Percentiles rank a stretch among this genome's conserved stretches.
Evolutionary conservation across 2,888 invertebrate genomes (phyloP).

Genomic region (Zygaena filipendulae): DNA sequence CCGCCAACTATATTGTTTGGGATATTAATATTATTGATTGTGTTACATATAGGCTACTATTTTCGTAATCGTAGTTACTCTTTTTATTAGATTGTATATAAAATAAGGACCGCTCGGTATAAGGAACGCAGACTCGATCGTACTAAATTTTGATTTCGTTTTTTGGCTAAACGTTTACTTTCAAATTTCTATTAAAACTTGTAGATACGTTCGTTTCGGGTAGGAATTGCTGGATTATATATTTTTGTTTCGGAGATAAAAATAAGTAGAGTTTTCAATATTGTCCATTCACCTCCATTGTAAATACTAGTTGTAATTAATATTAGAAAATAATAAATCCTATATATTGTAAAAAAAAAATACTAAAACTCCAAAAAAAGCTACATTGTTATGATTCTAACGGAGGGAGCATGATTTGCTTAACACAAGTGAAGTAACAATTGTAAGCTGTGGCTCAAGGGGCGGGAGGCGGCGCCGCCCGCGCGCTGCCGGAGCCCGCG

Average conservation of each 20-base stretch:
- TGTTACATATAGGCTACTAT: too few relatives aligned
- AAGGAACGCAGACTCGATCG: conserved; percentile 47
- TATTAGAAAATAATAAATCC: conserved; percentile 64
- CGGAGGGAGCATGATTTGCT: conserved; percentile 46
- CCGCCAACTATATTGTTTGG: conserved; percentile 4
- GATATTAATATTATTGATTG: too few relatives aligned
- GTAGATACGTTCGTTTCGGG: conserved; percentile 66
- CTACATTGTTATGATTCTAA: conserved; percentile 58
- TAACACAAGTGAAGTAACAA: conserved; percentile 43
- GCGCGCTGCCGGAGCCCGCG: conserved; percentile 15
- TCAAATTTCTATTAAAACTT: conserved; percentile 59
- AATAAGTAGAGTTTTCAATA: conserved; percentile 60
- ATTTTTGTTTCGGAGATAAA: conserved; percentile 35
- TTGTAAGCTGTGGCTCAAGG: conserved; percentile 44
- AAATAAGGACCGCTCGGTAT: too few relatives aligned
- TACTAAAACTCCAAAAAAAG: conserved; percentile 65
- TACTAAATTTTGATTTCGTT: conserved; percentile 47
- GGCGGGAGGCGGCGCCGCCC: conserved; percentile 20
- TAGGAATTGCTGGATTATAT: conserved; percentile 54
- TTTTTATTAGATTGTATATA: too few relatives aligned
- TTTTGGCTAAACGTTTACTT: conserved; percentile 59
- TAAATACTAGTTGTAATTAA: conserved; percentile 69
- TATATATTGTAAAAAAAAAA: conserved; percentile 69
- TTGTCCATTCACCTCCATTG: conserved; percentile 67
- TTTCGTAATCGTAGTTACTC: too few relatives aligned